A percentile compares a stretch with the other conserved stretches of the same genome.
Evolutionary conservation across 2,113 vertebrate species (phyloP).

Genomic region (Cyanistes caeruleus): DNA sequence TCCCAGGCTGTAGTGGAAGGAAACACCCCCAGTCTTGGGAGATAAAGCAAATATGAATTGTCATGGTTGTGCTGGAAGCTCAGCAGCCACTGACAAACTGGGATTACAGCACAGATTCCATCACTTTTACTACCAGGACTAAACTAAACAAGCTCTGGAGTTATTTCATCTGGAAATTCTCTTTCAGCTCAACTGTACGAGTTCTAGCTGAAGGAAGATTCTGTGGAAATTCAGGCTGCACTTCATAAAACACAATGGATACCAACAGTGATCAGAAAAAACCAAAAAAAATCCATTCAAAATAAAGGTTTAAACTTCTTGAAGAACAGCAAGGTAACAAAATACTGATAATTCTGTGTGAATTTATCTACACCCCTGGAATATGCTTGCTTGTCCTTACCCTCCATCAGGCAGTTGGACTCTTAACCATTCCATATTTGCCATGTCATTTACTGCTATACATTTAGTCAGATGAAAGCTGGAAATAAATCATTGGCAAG

Average conservation of each 20-base stretch:
- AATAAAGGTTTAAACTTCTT: not conserved
- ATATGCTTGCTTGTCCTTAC: not conserved
- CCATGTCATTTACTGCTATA: not conserved
- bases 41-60: conserved; percentile 25
- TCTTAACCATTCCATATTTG: not conserved
- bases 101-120: not conserved
- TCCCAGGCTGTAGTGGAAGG: not conserved
- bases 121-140: not conserved
- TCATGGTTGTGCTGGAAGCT: not conserved
- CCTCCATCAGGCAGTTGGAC: not conserved
- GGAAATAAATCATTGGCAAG: not conserved
- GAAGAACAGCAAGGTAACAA: not conserved
- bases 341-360: not conserved
- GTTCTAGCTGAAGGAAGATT: not conserved
- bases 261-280: not conserved
- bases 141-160: not conserved
- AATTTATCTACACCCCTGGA: not conserved
- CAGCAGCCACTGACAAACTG: not conserved
- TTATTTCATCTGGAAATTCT: not conserved
- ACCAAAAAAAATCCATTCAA: not conserved
- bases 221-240: not conserved
- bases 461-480: not conserved
- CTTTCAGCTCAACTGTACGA: not conserved
- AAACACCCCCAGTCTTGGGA: not conserved
- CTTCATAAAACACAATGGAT: not conserved